A percentile compares a stretch with the other conserved stretches of the same genome.
Evolutionary conservation across 2,113 vertebrate species (phyloP).

Genomic region (Stercorarius parasiticus): DNA sequence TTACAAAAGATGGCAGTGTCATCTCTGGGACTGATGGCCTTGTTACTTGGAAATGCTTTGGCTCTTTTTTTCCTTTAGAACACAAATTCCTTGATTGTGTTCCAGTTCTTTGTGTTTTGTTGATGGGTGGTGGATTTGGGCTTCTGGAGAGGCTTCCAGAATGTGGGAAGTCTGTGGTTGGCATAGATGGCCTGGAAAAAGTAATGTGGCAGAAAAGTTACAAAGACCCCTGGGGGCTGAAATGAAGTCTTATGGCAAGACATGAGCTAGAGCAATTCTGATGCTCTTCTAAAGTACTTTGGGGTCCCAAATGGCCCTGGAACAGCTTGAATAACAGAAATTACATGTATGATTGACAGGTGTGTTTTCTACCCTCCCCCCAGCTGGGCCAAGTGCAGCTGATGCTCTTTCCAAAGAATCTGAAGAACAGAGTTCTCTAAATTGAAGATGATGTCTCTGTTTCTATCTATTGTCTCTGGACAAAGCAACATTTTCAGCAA

Average conservation of each 20-base stretch:
- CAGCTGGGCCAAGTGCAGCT: neutral
- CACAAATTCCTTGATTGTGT: neutral
- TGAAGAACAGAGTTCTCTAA: neutral
- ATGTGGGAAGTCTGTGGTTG: neutral
- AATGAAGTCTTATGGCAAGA: neutral
- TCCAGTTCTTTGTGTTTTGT: neutral
- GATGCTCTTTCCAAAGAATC: neutral
- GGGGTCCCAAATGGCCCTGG: neutral
- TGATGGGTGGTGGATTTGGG: neutral
- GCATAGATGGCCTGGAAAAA: neutral
- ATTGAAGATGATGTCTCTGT: neutral
- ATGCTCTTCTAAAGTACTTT: neutral
- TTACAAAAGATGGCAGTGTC: neutral
- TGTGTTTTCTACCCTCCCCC: neutral
- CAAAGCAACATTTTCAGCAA: neutral
- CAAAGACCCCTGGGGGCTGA: neutral
- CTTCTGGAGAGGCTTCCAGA: neutral
- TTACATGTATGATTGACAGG: neutral
- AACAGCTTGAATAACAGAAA: neutral
- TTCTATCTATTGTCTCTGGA: neutral
- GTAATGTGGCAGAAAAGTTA: neutral
- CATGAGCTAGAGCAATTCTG: neutral
- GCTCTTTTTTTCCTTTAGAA: neutral
- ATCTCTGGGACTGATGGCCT: neutral
- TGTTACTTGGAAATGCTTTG: neutral